Evolutionary conservation across 2,888 invertebrate genomes (phyloP).

Genomic region (Andrena flavipes): DNA sequence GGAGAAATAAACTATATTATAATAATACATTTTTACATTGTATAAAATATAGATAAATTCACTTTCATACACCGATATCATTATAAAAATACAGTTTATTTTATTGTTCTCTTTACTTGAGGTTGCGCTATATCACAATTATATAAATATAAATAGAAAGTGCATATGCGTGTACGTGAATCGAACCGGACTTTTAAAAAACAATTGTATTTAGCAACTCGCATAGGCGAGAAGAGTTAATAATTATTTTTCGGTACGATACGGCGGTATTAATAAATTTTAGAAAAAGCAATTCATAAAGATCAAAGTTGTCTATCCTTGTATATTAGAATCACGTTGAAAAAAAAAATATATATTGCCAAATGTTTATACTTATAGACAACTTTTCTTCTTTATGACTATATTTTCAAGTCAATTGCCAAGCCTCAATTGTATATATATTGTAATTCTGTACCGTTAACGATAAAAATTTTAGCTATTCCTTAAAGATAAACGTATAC

Average conservation of each 20-base stretch:
- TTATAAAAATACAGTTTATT: slow-evolving; percentile 53
- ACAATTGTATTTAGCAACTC: slow-evolving; percentile 49
- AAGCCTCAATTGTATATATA: slow-evolving; percentile 66
- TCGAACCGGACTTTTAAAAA: slow-evolving; percentile 31
- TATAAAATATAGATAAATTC: slow-evolving; percentile 46
- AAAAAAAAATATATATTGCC: slow-evolving; percentile 24
- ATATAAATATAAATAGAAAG: slow-evolving; percentile 51
- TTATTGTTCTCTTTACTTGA: slow-evolving; percentile 47
- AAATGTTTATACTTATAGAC: slow-evolving; percentile 51
- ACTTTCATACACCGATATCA: slow-evolving; percentile 37
- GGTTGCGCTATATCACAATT: slow-evolving; percentile 47
- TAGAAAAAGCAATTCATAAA: slow-evolving; percentile 49
- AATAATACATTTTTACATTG: slow-evolving; percentile 54
- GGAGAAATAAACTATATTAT: slow-evolving; percentile 16
- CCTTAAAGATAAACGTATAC: slow-evolving; percentile 53
- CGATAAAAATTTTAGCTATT: slow-evolving; percentile 56
- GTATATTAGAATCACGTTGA: slow-evolving; percentile 43
- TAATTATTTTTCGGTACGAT: slow-evolving; percentile 61
- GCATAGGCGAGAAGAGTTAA: slow-evolving; percentile 50
- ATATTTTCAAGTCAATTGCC: slow-evolving; percentile 65
- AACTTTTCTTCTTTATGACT: slow-evolving; percentile 56
- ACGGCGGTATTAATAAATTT: slow-evolving; percentile 35
- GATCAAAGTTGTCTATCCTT: slow-evolving; percentile 61
- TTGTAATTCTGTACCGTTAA: slow-evolving; percentile 59
- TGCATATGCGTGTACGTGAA: slow-evolving; percentile 43